These are phyloP conservation scores for Dinoponera quadriceps DNA, from an alignment of 1,140 invertebrate genomes.

Conservation along the genomic window DNA sequence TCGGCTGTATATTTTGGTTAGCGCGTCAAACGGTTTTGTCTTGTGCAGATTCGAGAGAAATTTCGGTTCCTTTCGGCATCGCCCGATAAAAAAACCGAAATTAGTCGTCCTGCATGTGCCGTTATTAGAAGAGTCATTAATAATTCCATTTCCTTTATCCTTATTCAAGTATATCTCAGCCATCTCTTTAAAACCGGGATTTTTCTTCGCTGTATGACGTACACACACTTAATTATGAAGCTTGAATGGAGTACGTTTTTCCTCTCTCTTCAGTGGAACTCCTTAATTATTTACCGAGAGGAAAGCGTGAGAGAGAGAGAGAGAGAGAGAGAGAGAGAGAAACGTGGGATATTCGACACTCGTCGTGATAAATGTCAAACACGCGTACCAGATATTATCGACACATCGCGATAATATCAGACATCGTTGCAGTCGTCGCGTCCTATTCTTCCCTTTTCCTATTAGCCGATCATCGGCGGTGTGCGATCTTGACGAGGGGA, in stretches of 20 bases:
- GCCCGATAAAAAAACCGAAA: background rate
- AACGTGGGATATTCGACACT: too few species aligned
- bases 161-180: background rate
- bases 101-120: background rate
- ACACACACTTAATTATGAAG: background rate
- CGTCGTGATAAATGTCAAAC: conserved; percentile 45
- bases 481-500: too few species aligned
- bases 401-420: conserved; percentile 1
- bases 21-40: background rate
- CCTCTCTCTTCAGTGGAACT: background rate
- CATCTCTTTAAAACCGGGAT: background rate
- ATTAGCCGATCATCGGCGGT: background rate
- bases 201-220: background rate
- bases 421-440: background rate
- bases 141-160: background rate
- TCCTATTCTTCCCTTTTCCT: background rate
- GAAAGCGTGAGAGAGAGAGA: too few species aligned
- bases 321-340: too few species aligned
- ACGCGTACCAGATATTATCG: background rate
- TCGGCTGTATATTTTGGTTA: background rate
- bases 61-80: background rate
- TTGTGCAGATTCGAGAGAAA: background rate
- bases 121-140: background rate
- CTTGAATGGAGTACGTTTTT: background rate
- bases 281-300: conserved; percentile 27